phyloP scores from a whole-genome alignment of 2,797 vertebrate genomes.

The Melanotaenia parkinsoni region DNA sequence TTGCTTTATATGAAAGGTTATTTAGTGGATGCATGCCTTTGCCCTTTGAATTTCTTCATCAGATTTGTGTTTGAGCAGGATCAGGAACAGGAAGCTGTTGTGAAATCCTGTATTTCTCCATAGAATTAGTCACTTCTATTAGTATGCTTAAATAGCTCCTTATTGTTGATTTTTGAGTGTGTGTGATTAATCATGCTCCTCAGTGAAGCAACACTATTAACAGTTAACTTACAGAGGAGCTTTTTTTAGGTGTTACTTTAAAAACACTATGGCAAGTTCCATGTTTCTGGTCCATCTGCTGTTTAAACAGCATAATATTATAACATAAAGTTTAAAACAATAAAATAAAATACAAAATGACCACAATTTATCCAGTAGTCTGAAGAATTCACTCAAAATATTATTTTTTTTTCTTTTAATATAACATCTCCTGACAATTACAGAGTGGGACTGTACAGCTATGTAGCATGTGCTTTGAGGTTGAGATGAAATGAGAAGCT shows the following conservation, averaged over 20 bases:
- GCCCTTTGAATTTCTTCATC: constrained; percentile 20
- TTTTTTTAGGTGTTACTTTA: neutral
- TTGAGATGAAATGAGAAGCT: neutral
- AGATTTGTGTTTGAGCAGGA: neutral
- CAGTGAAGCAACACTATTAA: neutral
- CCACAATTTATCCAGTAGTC: neutral
- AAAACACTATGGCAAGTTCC: neutral
- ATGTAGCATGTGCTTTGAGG: neutral
- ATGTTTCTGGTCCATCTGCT: neutral
- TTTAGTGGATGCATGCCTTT: constrained; percentile 14
- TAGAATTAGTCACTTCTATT: constrained; percentile 24
- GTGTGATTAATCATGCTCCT: constrained; percentile 16
- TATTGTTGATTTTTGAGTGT: constrained; percentile 11
- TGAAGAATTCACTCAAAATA: neutral
- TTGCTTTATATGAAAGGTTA: constrained; percentile 22
- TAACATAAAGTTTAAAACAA: neutral
- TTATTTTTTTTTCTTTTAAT: neutral
- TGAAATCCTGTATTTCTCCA: constrained; percentile 50
- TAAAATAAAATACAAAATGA: neutral
- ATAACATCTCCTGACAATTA: neutral
- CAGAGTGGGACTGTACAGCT: neutral
- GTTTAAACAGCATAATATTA: neutral
- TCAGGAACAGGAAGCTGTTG: constrained; percentile 41
- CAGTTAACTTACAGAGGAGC: neutral
- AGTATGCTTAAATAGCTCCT: neutral